These are phyloP conservation scores for Progne subis DNA, from an alignment of 2,113 vertebrate genomes.

Conservation along the genomic window DNA sequence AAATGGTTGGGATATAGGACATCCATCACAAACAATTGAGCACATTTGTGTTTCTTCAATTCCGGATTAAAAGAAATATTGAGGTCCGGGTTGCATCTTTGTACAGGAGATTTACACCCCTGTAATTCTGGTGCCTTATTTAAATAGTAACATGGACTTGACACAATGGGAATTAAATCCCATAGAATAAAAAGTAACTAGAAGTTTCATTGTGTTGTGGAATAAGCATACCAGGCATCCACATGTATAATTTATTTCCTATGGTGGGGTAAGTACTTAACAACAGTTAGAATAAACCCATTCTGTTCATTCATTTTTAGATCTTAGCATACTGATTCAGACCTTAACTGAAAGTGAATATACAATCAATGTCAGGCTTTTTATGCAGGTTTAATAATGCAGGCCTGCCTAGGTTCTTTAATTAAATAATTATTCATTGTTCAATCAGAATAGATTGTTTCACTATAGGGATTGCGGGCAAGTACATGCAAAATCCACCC, in stretches of 20 bases:
- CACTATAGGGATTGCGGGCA: not conserved
- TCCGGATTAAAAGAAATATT: not conserved
- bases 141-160: not conserved
- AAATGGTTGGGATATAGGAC: not conserved
- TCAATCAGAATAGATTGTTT: constrained; percentile 38
- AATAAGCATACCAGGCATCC: not conserved
- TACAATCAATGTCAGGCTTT: constrained; percentile 48
- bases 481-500: not conserved
- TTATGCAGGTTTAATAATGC: constrained; percentile 31
- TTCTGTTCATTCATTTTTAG: constrained; percentile 20
- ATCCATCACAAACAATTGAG: not conserved
- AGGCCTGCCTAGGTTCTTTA: constrained; percentile 32
- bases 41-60: not conserved
- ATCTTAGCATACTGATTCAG: constrained; percentile 5
- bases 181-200: not conserved
- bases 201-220: constrained; percentile 23
- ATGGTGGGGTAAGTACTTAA: not conserved
- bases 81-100: not conserved
- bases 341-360: constrained; percentile 51
- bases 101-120: not conserved
- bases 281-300: constrained; percentile 18
- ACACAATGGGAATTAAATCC: not conserved
- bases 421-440: constrained; percentile 63
- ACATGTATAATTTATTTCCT: constrained; percentile 57
- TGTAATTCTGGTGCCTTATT: not conserved